These are phyloP conservation scores for Pocota personata DNA, from an alignment of 2,888 invertebrate genomes.

Conservation along the genomic window DNA sequence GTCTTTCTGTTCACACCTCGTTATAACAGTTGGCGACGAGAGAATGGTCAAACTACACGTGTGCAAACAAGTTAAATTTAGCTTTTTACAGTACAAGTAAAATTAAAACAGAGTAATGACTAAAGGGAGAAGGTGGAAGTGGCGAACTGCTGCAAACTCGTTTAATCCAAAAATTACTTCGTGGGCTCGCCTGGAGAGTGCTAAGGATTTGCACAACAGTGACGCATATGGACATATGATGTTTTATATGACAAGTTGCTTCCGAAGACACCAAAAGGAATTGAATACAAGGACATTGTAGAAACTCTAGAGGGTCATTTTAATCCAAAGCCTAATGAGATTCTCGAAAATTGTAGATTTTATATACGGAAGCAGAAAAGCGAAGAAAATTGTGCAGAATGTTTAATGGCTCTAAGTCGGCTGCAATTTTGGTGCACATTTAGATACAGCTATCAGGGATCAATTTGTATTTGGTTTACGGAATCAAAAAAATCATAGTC, in stretches of 20 bases:
- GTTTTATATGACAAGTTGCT: conserved; percentile 47
- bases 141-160: not conserved
- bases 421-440: too few species aligned
- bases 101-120: not conserved
- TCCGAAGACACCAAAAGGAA: conserved; percentile 30
- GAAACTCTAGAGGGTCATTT: conserved; percentile 33
- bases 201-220: conserved; percentile 22
- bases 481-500: too few species aligned
- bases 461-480: too few species aligned
- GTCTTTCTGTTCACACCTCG: too few species aligned
- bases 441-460: too few species aligned
- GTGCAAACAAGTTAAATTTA: not conserved
- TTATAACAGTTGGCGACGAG: not conserved
- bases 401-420: too few species aligned
- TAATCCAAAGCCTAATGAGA: conserved; percentile 35
- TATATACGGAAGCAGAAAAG: too few species aligned
- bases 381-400: too few species aligned
- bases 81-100: conserved; percentile 14
- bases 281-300: conserved; percentile 45
- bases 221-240: conserved; percentile 28
- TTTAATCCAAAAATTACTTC: conserved; percentile 33
- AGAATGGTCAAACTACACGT: not conserved
- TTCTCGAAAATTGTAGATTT: too few species aligned
- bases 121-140: not conserved
- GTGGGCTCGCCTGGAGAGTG: conserved; percentile 45